A percentile compares a stretch with the other conserved stretches of the same genome.
These are phyloP conservation scores for Adelphocoris suturalis DNA, from an alignment of 2,888 invertebrate genomes.

Conservation along the genomic window DNA sequence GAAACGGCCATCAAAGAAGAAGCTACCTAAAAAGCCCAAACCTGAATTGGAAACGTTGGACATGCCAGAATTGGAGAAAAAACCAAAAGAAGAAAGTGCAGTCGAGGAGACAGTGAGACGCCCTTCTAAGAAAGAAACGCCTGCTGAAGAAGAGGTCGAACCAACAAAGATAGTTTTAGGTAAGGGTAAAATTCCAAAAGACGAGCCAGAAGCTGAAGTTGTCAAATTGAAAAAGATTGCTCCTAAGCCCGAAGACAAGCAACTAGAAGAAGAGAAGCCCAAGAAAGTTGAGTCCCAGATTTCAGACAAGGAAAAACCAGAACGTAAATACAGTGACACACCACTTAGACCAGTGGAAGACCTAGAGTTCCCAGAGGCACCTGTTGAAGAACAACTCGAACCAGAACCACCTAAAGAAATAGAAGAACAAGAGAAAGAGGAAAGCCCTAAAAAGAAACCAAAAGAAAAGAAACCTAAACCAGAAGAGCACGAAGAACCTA, in stretches of 20 bases:
- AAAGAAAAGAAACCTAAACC: conserved; percentile 70
- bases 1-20: conserved; percentile 79
- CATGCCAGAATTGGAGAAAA: conserved; percentile 67
- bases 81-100: conserved; percentile 69
- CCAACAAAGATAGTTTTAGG: conserved; percentile 76
- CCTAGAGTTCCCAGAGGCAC: conserved; percentile 69
- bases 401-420: conserved; percentile 72
- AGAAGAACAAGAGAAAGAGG: conserved; percentile 77
- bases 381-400: conserved; percentile 45
- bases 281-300: conserved; percentile 58
- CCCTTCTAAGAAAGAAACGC: conserved; percentile 69
- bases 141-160: conserved; percentile 74
- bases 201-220: conserved; percentile 78
- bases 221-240: conserved; percentile 81
- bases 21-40: conserved; percentile 78
- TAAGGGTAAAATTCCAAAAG: conserved; percentile 77
- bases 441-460: conserved; percentile 76
- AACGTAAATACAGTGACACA: conserved; percentile 71
- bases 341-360: conserved; percentile 74
- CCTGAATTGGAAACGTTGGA: conserved; percentile 79
- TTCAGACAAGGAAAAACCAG: conserved; percentile 73
- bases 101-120: conserved; percentile 52
- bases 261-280: conserved; percentile 73
- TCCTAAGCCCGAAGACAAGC: conserved; percentile 75
- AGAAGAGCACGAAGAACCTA: conserved; percentile 77